Evolutionary conservation across 2,113 vertebrate species (phyloP), one percentile per base, ranked within the genome.

Genomic region (Mionectes macconnelli): DNA sequence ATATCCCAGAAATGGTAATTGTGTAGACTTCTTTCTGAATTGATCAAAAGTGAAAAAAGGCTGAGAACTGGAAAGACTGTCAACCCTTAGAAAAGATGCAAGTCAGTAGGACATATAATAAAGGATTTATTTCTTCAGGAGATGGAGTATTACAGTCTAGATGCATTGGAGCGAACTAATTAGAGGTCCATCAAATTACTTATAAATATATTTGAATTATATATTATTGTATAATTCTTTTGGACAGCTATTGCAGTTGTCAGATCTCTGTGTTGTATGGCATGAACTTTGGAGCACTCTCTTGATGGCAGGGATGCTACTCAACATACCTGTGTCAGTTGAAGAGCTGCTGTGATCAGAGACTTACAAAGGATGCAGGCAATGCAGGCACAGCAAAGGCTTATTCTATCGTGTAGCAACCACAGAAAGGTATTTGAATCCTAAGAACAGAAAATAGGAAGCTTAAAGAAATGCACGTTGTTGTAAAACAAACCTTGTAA

Each of bases 191-290:
- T 37, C 12, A 23, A 18, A n/a, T 21, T 66, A 21, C 55, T 67
- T 87, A 73, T 45, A 50, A 64, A 89, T 59, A 7, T 67, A 52
- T 67, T 81, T 73, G 45, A 10, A 16, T 69, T 63, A 22, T 56
- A 25, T 49, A 50, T 25, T 50, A 25, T 49, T 49, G 24, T 14
- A 14, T 49, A 27, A 50, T 93, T 68, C 15, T 73, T 87, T 66
- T 50, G 28, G 30, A 37, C 12, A 45, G 0, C 33, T 45, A 0
- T 74, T 82, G 37, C 4, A 25, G 28, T 15, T 62, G 37, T 47
- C 37, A 52, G 35, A 20, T 67, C 13, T 82, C 42, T 7, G 3
- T 0, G 6, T 59, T 23, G 49, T 49, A 31, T 0, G 0, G 9
- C 12, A 13, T 4, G 6, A 82, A 35, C 23, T 60, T 45, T 15